Base-by-base conservation (phyloP, 1,140 invertebrate genomes). In the Probaryconus sp. region DNA sequence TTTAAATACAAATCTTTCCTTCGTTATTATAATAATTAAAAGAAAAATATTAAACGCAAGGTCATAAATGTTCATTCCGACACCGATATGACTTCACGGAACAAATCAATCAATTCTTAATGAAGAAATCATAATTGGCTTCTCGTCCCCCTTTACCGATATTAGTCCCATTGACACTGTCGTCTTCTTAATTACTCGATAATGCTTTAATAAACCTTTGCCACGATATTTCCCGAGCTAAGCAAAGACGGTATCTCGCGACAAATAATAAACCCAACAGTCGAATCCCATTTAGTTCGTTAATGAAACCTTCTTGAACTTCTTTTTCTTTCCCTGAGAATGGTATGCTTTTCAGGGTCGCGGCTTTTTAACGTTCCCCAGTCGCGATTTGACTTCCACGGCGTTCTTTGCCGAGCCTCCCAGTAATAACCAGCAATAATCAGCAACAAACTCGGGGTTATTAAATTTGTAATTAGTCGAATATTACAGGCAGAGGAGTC, bases 381-480 rank as follows among this genome's bases (percentile, higher is more conserved):
- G 5, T 20, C 38, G 7, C 33, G 53, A 69, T 55, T 31, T 51
- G 31, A 60, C 51, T 26, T 7, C 9, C 7, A 3, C 56, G 18
- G n/a, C 11, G 38, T 10, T 20, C 42, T 42, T 51, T 3, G 10
- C 17, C 24, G 21, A 42, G 38, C 30, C 10, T 56, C 47, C 11
- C 21, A 33, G 33, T 50, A 69, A 61, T 61, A 60, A 45, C 24
- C 50, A 35, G 64, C 51, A 68, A 74, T 74, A 68, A 74, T 61
- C 42, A 58, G 58, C 47, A 60, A 69, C 60, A 61, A 75, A 69
- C 53, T 42, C 58, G n/a, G 64, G 47, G 56, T 69, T 68, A 75
- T 75, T 75, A 75, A 75, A 75, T 75, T 69, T 64, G 53, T 64
- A 75, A 74, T 75, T 75, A 75, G 64, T 69, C 42, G 72, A 75